Evolutionary conservation across 2,113 vertebrate species (phyloP).

Genomic region (Irena cyanogastra): DNA sequence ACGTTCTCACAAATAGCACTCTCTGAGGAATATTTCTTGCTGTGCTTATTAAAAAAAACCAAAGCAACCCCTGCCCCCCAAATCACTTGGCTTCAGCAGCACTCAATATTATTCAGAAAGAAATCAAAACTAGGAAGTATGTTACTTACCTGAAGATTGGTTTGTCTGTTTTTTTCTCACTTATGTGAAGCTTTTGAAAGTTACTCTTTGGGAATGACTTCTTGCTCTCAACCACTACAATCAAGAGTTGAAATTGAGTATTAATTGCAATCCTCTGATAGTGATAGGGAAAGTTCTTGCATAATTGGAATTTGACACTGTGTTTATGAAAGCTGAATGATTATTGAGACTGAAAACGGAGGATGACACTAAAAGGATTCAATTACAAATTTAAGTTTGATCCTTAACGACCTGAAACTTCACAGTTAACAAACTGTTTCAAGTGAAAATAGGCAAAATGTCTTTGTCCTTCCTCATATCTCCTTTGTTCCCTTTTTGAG

Average conservation of each 20-base stretch:
- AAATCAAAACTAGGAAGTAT: not conserved
- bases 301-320: not conserved
- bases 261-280: not conserved
- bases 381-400: not conserved
- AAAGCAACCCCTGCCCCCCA: accelerated
- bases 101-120: not conserved
- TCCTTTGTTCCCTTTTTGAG: not conserved
- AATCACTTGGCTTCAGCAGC: not conserved
- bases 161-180: not conserved
- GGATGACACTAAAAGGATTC: not conserved
- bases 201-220: not conserved
- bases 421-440: not conserved
- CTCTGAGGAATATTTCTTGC: not conserved
- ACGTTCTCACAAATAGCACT: not conserved
- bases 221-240: not conserved
- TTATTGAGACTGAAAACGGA: not conserved
- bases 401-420: not conserved
- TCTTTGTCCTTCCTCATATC: not conserved
- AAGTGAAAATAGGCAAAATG: not conserved
- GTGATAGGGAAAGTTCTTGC: not conserved
- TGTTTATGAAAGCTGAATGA: not conserved
- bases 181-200: not conserved
- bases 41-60: not conserved
- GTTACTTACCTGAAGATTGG: not conserved
- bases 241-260: not conserved